These are phyloP conservation scores for Triplophysa dalaica DNA, from an alignment of 2,113 vertebrate genomes.

Conservation along the genomic window DNA sequence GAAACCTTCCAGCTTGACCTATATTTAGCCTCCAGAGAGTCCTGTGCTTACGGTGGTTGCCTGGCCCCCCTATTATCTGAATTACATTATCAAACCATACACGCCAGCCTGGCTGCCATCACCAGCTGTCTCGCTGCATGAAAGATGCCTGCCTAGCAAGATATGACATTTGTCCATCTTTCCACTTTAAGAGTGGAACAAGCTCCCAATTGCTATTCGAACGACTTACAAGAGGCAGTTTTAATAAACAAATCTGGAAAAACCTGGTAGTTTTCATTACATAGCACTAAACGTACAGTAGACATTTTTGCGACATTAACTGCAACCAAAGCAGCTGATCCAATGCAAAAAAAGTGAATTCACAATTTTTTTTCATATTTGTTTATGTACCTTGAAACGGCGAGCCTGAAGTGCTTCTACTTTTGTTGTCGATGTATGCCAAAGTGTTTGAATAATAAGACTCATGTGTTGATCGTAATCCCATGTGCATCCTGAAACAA, in stretches of 20 bases:
- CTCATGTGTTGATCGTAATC: no score
- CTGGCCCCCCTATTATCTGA: not conserved
- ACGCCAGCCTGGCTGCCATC: constrained; percentile 5
- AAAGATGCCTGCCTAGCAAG: constrained; percentile 11
- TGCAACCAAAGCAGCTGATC: not conserved
- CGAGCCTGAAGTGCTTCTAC: no score
- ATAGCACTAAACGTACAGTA: not conserved
- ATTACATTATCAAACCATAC: constrained; percentile 16
- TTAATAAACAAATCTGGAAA: not conserved
- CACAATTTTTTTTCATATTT: no score
- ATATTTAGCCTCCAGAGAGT: constrained; percentile 20
- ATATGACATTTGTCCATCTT: constrained; percentile 11
- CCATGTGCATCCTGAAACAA: no score
- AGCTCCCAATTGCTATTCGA: not conserved
- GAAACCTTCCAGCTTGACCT: constrained; percentile 17
- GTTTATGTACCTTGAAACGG: no score
- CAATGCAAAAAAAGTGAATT: not conserved
- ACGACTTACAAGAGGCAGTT: not conserved
- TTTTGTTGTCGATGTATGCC: no score
- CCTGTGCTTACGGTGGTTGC: not conserved
- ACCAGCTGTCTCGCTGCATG: constrained; percentile 27
- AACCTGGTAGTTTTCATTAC: not conserved
- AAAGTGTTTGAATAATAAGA: no score
- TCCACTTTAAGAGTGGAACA: constrained; percentile 8
- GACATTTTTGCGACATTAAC: not conserved